phyloP scores from a whole-genome alignment of 2,113 vertebrate species.

The Melanocharis versteri region DNA sequence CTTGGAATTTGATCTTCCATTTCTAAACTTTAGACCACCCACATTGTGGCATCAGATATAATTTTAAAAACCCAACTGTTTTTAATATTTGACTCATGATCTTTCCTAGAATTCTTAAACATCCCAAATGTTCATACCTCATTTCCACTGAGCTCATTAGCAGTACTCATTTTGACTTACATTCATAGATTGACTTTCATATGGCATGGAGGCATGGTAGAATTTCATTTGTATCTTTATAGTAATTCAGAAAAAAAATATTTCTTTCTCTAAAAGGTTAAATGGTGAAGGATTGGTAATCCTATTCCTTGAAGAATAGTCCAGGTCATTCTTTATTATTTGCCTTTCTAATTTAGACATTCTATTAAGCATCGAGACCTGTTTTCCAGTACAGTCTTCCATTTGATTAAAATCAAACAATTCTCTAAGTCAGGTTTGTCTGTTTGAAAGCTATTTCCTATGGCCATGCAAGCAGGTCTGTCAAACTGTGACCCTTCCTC shows the following conservation, averaged over 20 bases:
- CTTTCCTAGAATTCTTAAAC: background rate
- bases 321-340: background rate
- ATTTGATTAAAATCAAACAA: slow-evolving; percentile 13
- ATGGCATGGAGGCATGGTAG: background rate
- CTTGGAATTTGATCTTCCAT: background rate
- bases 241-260: background rate
- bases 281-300: background rate
- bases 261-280: background rate
- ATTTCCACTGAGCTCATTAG: background rate
- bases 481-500: slow-evolving; percentile 6
- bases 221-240: background rate
- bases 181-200: background rate
- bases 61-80: accelerated
- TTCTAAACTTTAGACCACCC: background rate
- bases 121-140: background rate
- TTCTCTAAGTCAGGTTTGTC: background rate
- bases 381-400: background rate
- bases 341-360: background rate
- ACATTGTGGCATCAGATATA: background rate
- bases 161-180: background rate
- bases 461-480: background rate
- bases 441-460: background rate
- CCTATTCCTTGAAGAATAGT: background rate
- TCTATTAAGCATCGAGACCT: background rate
- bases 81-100: background rate